These are phyloP conservation scores for Oenanthe melanoleuca DNA, from an alignment of 2,113 vertebrate genomes.

Conservation along the genomic window DNA sequence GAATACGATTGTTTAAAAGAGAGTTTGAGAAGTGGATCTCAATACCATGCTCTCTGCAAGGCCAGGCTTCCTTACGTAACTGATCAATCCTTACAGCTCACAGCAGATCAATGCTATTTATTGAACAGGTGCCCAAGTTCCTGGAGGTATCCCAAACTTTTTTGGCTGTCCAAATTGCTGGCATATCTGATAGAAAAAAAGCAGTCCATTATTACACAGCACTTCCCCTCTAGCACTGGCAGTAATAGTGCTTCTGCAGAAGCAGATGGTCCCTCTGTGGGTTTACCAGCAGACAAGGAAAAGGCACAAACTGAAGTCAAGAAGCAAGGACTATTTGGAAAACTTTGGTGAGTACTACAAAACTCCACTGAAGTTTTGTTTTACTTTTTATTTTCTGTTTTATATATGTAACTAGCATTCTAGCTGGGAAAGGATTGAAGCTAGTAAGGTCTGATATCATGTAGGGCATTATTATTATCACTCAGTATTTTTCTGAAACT, in stretches of 20 bases:
- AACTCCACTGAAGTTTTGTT: background rate
- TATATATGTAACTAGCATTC: background rate
- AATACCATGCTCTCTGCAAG: background rate
- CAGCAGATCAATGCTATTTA: background rate
- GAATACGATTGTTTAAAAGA: background rate
- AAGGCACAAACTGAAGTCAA: background rate
- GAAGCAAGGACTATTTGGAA: background rate
- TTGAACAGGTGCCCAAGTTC: background rate
- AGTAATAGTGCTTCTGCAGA: background rate
- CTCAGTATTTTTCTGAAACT: background rate
- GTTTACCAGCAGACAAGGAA: background rate
- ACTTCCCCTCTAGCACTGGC: background rate
- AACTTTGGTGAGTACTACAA: background rate
- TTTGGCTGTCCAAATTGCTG: background rate
- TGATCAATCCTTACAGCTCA: background rate
- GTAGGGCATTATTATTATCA: background rate
- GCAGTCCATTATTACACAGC: background rate
- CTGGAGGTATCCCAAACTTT: background rate
- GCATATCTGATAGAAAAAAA: background rate
- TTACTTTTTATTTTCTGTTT: background rate
- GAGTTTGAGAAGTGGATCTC: background rate
- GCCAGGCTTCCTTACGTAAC: background rate
- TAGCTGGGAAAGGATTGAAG: background rate
- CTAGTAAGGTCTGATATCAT: background rate
- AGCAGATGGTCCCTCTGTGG: rapidly evolving